Percentiles rank a stretch among this genome's conserved stretches.
These are phyloP conservation scores for Manis javanica DNA, from an alignment of 2,797 vertebrate genomes.

Conservation along the genomic window DNA sequence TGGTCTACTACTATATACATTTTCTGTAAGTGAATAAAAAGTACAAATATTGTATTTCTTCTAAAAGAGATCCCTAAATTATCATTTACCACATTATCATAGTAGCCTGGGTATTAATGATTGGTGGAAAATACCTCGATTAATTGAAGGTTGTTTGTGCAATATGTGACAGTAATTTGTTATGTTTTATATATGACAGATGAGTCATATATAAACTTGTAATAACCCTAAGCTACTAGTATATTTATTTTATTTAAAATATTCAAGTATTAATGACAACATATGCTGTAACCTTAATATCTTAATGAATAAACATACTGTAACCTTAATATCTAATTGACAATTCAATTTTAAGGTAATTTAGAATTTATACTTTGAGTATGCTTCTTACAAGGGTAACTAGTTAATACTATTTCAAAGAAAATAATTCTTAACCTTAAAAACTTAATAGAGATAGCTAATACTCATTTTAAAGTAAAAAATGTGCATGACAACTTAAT, in stretches of 20 bases:
- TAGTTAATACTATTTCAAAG: slow-evolving; percentile 23
- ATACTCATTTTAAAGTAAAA: slow-evolving; percentile 19
- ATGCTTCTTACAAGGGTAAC: slow-evolving; percentile 42
- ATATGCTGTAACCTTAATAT: background rate
- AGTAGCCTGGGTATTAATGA: background rate
- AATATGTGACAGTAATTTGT: no score
- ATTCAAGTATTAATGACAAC: background rate
- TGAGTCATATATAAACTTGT: background rate
- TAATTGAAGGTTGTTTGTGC: slow-evolving; percentile 11
- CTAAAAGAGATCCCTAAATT: background rate
- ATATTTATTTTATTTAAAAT: slow-evolving; percentile 20
- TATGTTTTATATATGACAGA: background rate
- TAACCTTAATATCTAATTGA: background rate
- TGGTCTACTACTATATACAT: background rate
- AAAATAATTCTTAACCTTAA: background rate
- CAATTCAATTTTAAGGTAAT: slow-evolving; percentile 55
- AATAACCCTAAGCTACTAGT: background rate
- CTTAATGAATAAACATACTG: background rate
- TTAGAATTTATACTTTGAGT: slow-evolving; percentile 36
- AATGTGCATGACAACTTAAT: background rate
- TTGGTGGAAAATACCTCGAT: background rate
- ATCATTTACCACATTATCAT: background rate
- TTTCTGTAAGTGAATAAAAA: background rate
- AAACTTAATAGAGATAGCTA: background rate
- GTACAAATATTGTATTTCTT: background rate